Evolutionary conservation across 64 coral and sea anemone species (phyloP).

Genomic region (Orbicella faveolata): DNA sequence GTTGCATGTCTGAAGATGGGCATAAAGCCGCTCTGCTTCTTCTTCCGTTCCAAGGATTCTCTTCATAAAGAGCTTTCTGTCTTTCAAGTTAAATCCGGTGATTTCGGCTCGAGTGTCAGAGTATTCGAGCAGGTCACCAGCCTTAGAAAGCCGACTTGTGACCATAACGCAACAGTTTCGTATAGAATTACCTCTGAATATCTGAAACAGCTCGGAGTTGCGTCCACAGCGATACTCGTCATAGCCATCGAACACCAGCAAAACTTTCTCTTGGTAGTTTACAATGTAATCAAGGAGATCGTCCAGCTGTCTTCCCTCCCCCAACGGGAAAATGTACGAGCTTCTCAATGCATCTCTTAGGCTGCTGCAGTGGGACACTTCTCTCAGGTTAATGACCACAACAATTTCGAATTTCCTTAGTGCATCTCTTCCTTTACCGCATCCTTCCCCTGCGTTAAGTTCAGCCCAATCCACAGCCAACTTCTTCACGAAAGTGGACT

Average conservation of each 20-base stretch:
- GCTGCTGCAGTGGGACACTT: neutral
- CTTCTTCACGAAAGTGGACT: neutral
- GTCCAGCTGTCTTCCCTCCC: too few relatives aligned
- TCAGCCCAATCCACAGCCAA: conserved; percentile 19
- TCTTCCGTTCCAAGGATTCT: neutral
- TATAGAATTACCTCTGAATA: neutral
- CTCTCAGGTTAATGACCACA: neutral
- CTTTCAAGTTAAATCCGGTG: neutral
- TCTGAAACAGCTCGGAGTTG: neutral
- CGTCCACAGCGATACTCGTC: neutral
- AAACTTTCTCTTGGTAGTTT: conserved; percentile 5
- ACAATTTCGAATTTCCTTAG: neutral
- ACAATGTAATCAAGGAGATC: neutral
- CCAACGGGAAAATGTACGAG: too few relatives aligned
- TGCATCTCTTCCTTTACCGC: too few relatives aligned
- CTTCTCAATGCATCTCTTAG: neutral
- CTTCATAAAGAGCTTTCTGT: neutral
- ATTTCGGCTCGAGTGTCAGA: neutral
- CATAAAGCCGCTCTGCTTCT: neutral
- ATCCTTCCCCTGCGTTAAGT: neutral
- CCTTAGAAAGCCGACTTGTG: conserved; percentile 8
- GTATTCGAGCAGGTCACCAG: neutral
- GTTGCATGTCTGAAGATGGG: neutral
- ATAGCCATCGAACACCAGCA: too few relatives aligned
- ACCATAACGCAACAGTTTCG: conserved; percentile 5